phyloP scores from a whole-genome alignment of 2,113 vertebrate genomes.

The Chroicocephalus ridibundus region DNA sequence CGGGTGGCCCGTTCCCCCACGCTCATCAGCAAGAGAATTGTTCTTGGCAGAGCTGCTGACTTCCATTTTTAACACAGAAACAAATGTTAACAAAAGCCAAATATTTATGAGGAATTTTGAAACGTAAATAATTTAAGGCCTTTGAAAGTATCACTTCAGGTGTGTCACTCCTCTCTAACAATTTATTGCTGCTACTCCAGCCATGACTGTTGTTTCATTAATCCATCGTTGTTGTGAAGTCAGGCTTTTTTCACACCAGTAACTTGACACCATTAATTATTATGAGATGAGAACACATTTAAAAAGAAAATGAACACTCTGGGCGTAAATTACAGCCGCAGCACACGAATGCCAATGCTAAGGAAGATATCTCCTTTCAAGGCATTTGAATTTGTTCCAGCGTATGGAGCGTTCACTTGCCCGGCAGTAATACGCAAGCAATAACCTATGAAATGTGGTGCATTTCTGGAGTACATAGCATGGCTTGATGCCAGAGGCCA shows the following conservation, averaged over 20 bases:
- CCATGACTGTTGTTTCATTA: slow-evolving; percentile 65
- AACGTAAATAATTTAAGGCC: slow-evolving; percentile 38
- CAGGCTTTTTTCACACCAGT: slow-evolving; percentile 65
- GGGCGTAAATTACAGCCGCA: slow-evolving; percentile 55
- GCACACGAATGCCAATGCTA: slow-evolving; percentile 10
- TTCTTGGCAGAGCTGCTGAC: not conserved
- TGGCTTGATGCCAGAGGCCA: slow-evolving; percentile 36
- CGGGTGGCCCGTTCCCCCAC: not conserved
- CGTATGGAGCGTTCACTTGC: not conserved
- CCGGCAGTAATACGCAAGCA: not conserved
- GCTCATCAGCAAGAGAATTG: not conserved
- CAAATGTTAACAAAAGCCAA: slow-evolving; percentile 47
- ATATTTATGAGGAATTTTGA: slow-evolving; percentile 41
- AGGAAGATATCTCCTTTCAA: slow-evolving; percentile 35
- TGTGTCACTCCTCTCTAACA: slow-evolving; percentile 21
- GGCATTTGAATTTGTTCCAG: slow-evolving; percentile 21
- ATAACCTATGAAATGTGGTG: not conserved
- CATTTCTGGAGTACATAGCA: not conserved
- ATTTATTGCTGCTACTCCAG: slow-evolving; percentile 59
- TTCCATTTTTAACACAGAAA: slow-evolving; percentile 36
- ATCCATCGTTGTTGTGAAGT: slow-evolving; percentile 47
- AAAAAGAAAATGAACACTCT: slow-evolving; percentile 63
- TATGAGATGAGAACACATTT: slow-evolving; percentile 65
- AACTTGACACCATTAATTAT: slow-evolving; percentile 70
- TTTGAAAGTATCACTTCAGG: slow-evolving; percentile 46